Conservation (phyloP, 2,888 invertebrate genomes). For the Labia minor region DNA sequence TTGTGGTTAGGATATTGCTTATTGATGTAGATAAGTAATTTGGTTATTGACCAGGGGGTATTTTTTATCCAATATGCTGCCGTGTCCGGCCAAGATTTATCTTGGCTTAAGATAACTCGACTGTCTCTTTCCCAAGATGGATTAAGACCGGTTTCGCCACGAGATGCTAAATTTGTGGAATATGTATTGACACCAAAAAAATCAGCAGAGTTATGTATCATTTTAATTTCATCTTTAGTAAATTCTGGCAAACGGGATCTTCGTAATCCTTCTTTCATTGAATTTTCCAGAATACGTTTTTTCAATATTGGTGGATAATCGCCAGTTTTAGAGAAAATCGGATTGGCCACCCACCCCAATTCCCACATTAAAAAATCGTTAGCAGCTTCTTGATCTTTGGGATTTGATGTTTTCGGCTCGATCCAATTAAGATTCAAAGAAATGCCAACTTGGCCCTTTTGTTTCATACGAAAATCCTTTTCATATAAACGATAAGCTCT, state of each 20-base stretch:
- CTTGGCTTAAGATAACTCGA: slow-evolving; percentile 35
- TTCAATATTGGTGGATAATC: slow-evolving; percentile 45
- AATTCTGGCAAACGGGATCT: slow-evolving; percentile 40
- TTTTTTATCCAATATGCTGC: background rate
- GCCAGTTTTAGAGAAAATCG: slow-evolving; percentile 39
- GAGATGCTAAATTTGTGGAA: slow-evolving; percentile 42
- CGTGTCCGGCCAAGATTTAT: slow-evolving; percentile 37
- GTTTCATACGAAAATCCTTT: slow-evolving; percentile 41
- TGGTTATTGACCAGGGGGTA: slow-evolving; percentile 39
- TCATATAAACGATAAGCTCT: slow-evolving; percentile 51
- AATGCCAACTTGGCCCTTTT: slow-evolving; percentile 32
- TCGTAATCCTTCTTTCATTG: slow-evolving; percentile 36
- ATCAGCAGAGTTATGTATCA: slow-evolving; percentile 49
- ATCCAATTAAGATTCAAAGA: slow-evolving; percentile 27
- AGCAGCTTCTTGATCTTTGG: slow-evolving; percentile 24
- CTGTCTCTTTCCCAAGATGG: slow-evolving; percentile 40
- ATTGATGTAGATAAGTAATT: slow-evolving; percentile 37
- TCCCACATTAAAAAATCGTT: slow-evolving; percentile 21
- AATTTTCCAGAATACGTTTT: slow-evolving; percentile 35
- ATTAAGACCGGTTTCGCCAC: slow-evolving; percentile 25
- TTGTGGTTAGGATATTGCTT: slow-evolving; percentile 36
- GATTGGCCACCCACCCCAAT: slow-evolving; percentile 40
- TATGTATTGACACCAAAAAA: slow-evolving; percentile 68
- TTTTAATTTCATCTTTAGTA: slow-evolving; percentile 43
- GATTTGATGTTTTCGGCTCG: slow-evolving; percentile 23